Evolutionary conservation across 2,113 vertebrate species (phyloP).

Genomic region (Oryzias woworae): DNA sequence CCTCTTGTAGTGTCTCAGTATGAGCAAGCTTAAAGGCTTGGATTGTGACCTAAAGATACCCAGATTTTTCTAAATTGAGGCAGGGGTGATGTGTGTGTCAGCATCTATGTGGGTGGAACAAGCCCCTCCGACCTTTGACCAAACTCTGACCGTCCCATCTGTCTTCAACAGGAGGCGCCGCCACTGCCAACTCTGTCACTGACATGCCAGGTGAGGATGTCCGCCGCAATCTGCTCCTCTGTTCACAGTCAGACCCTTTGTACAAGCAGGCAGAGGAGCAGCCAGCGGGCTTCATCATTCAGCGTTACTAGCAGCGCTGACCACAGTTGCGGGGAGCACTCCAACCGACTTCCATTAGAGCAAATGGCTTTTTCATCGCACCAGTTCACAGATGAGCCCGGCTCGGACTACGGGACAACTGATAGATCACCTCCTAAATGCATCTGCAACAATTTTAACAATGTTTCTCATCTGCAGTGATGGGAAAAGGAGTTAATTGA

Average conservation of each 20-base stretch:
- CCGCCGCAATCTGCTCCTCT: conserved; percentile 12
- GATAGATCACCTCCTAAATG: conserved; percentile 8
- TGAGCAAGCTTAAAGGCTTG: too few relatives aligned
- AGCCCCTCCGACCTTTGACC: conserved; percentile 44
- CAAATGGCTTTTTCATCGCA: conserved; percentile 32
- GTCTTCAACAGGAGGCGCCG: conserved; percentile 33
- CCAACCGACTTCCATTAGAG: conserved; percentile 14
- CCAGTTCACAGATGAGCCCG: conserved; percentile 35
- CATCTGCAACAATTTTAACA: not conserved
- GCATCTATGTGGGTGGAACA: conserved; percentile 39
- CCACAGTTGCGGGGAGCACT: conserved; percentile 9
- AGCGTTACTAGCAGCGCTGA: conserved; percentile 9
- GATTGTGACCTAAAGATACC: too few relatives aligned
- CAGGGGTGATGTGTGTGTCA: conserved; percentile 9
- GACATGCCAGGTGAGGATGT: conserved; percentile 65
- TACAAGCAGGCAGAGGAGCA: not conserved
- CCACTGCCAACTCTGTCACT: conserved; percentile 6
- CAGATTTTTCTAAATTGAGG: not conserved
- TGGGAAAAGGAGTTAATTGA: not conserved
- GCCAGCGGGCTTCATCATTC: conserved; percentile 14
- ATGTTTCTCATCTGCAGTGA: conserved; percentile 4
- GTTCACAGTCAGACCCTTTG: conserved; percentile 4
- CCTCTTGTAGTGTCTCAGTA: too few relatives aligned
- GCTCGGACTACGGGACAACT: conserved; percentile 1
- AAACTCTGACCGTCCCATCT: conserved; percentile 51